phyloP scores from a whole-genome alignment of 2,113 vertebrate genomes.

The Melospiza melodia region DNA sequence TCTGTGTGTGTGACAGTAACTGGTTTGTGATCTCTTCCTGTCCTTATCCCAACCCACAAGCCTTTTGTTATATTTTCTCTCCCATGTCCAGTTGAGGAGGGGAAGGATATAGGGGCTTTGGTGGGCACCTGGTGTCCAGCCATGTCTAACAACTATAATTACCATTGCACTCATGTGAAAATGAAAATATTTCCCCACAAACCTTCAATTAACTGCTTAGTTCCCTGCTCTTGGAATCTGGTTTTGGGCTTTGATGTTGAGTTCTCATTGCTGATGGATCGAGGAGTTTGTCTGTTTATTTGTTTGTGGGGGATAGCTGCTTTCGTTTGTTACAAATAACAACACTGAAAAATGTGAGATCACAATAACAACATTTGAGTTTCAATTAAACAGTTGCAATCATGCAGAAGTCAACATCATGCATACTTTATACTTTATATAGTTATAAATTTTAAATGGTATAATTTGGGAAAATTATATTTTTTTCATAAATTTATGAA shows the following conservation, averaged over 20 bases:
- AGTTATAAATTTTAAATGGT: not conserved
- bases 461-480: not conserved
- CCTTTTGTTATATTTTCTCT: not conserved
- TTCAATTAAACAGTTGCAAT: not conserved
- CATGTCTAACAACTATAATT: not conserved
- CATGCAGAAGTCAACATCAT: not conserved
- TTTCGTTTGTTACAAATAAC: not conserved
- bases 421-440: not conserved
- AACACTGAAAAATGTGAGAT: not conserved
- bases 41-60: not conserved
- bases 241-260: not conserved
- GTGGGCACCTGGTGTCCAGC: not conserved
- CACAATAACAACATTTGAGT: not conserved
- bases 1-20: not conserved
- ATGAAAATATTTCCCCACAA: not conserved
- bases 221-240: not conserved
- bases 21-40: not conserved
- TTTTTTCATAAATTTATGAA: not conserved
- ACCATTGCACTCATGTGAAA: not conserved
- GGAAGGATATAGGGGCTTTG: not conserved
- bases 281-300: not conserved
- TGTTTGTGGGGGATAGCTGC: not conserved
- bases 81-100: not conserved
- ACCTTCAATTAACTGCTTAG: not conserved
- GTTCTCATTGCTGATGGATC: not conserved